phyloP scores from a whole-genome alignment of 2,888 invertebrate genomes.

The Thereva unica region DNA sequence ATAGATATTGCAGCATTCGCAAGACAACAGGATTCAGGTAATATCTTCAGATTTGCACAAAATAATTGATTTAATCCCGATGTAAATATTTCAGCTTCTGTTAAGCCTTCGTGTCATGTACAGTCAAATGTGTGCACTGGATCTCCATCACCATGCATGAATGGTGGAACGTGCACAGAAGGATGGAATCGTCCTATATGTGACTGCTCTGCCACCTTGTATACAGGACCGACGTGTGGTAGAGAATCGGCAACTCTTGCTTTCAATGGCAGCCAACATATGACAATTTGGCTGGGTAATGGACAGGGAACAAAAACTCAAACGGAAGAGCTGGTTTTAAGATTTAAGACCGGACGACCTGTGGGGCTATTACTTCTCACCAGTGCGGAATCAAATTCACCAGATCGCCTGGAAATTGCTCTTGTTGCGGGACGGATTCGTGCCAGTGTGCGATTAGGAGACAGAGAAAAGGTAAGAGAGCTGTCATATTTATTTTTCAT shows the following conservation, averaged over 20 bases:
- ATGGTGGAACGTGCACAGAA: constrained; percentile 84
- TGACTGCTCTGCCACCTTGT: constrained; percentile 87
- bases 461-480: constrained; percentile 74
- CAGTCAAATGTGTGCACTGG: constrained; percentile 80
- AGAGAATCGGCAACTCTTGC: constrained; percentile 85
- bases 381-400: constrained; percentile 73
- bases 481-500: constrained; percentile 8
- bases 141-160: constrained; percentile 84
- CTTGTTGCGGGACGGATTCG: constrained; percentile 82
- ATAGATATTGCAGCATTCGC: constrained; percentile 89
- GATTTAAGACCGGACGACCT: constrained; percentile 82
- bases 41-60: constrained; percentile 44
- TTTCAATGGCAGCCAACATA: constrained; percentile 87
- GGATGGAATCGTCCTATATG: constrained; percentile 96
- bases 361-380: constrained; percentile 79
- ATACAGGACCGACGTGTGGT: constrained; percentile 89
- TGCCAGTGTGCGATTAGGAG: constrained; percentile 80
- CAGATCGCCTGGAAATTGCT: constrained; percentile 83
- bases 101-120: constrained; percentile 85
- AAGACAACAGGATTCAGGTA: constrained; percentile 86
- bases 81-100: constrained; percentile 67
- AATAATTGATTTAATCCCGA: constrained; percentile 22
- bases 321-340: constrained; percentile 84
- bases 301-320: constrained; percentile 76
- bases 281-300: constrained; percentile 73